Evolutionary conservation across 2,113 vertebrate genomes (phyloP), one percentile per base, ranked within the genome.

Genomic region (Lucifuga dentata): DNA sequence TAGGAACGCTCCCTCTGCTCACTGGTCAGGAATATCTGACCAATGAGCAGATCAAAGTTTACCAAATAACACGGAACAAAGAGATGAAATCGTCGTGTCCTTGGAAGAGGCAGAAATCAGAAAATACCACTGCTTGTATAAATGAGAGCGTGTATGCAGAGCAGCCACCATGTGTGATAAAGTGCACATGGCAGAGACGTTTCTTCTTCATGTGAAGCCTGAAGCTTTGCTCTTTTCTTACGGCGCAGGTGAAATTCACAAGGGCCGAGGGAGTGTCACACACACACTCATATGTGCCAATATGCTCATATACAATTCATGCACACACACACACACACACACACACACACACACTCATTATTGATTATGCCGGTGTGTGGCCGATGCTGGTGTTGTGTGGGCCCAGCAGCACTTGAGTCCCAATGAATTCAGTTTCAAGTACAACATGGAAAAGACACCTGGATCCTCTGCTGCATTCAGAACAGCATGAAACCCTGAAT

Each of bases 371-470:
- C 63, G 38, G 17, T 17, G n/a, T 36, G 49, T 36, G 46, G 36
- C 50, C 1, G 3, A 24, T 9, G 44, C 39, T 33, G 72, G 23
- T 49, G 53, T 29, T 43, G 41, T 23, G 50, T 26, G 33, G 55
- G 23, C 61, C 51, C 45, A 26, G 48, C 35, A 59, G 35, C 76
- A 75, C 78, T 89, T 12, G 17, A 81, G 11, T 29, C 24, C 9
- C 15, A 57, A 71, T 74, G 55, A 80, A 86, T 84, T 87, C 73
- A 58, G 43, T 48, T 78, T 86, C 33, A 53, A 87, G 83, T 72
- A 73, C 3, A 3, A 33, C 23, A n/a, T 58, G 52, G 63, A 66
- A 50, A 69, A 68, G 66, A 80, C 49, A 76, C 33, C 56, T 46
- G 64, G 68, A 75, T 8, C 16, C 61, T 71, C 15, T 5, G 60